phyloP scores from a whole-genome alignment of 2,888 invertebrate species.

The Eupithecia abbreviata region DNA sequence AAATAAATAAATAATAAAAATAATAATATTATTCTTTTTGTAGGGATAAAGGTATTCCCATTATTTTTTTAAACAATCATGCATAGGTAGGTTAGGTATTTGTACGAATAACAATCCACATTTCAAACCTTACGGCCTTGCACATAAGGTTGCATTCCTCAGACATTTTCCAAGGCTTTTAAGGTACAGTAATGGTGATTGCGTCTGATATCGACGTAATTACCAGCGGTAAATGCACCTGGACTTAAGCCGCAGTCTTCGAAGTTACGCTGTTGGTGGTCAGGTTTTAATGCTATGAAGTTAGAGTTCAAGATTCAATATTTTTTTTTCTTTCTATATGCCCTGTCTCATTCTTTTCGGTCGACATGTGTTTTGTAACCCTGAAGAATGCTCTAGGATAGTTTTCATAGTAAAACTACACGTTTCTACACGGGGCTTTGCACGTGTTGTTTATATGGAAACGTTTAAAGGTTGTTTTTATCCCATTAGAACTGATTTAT shows the following conservation, averaged over 20 bases:
- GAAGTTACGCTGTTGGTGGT: neutral
- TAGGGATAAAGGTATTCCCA: no score
- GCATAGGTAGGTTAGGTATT: neutral
- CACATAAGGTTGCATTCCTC: conserved; percentile 19
- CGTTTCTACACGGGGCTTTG: no score
- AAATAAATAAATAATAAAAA: no score
- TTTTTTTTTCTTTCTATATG: no score
- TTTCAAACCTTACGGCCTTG: conserved; percentile 15
- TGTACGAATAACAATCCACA: neutral
- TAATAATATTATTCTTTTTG: no score
- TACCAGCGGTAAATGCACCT: conserved; percentile 39
- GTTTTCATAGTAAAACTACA: no score
- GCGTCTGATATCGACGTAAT: conserved; percentile 41
- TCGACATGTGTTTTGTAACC: no score
- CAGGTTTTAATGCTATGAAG: neutral
- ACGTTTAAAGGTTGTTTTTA: no score
- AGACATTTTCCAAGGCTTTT: conserved; percentile 18
- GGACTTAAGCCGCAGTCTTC: conserved; percentile 20
- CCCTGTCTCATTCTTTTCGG: no score
- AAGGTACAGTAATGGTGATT: conserved; percentile 41
- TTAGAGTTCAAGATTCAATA: neutral
- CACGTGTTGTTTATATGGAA: no score
- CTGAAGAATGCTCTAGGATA: no score
- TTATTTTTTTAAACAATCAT: neutral
- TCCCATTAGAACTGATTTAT: no score